Evolutionary conservation across 2,113 vertebrate species (phyloP), one percentile per base, ranked within the genome.

Genomic region (Podarcis muralis): DNA sequence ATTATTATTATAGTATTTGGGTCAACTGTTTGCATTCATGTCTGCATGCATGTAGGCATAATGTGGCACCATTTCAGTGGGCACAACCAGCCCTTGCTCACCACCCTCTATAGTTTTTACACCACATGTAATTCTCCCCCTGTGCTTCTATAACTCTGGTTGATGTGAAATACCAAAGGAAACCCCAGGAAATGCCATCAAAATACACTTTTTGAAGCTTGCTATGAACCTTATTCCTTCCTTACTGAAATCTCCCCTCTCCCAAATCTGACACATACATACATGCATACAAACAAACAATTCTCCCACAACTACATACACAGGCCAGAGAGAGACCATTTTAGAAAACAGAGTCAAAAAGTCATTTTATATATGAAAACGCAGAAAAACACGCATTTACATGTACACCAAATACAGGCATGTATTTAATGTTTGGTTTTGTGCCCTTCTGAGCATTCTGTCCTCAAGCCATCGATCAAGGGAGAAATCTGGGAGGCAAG

Each of bases 361-460:
- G 9, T 40, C 43, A 11, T 22, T 77, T 66, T 48, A 69, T 71
- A 9, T 48, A 71, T 5, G 20, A 40, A 32, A 43, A 22, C 4
- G 71, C 7, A 20, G 25, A 40, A 53, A 76, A 18, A 43, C 25
- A 77, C 32, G 15, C 12, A 16, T 74, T 72, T 75, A 32, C 27
- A 25, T 77, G 27, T 65, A 43, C 23, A 65, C 35, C 32, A 40
- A 85, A 76, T 85, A 15, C 23, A 30, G 57, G 57, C 5, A 65
- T 92, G 93, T 90, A 30, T 90, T 94, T 83, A 90, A 93, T 94
- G 91, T 89, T 90, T 87, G 93, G 93, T 91, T 94, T 94, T 87
- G 80, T 90, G 72, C 92, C 87, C 37, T 68, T 66, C 20, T 16
- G 74, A 2, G 0, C 4, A 12, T 69, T 85, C 79, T 78, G 66